A percentile compares a stretch with the other conserved stretches of the same genome.
phyloP scores from a whole-genome alignment of 2,888 invertebrate species.

The Sympetrum striolatum region DNA sequence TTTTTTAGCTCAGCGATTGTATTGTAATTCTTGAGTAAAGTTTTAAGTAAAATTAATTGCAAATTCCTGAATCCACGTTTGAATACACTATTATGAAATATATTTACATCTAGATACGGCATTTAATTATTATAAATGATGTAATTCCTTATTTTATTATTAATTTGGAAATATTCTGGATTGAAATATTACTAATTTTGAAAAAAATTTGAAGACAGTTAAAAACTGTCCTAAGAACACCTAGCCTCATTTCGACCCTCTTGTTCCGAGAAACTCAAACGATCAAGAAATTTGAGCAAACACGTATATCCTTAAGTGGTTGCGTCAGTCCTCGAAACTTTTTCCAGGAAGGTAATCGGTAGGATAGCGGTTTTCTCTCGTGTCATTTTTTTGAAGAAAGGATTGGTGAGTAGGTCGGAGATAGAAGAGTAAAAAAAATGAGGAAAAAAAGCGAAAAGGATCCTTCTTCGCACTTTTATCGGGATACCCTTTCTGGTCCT shows the following conservation, averaged over 20 bases:
- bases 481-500: background rate
- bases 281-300: background rate
- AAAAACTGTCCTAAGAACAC: background rate
- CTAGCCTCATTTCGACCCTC: too few species aligned
- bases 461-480: conserved; percentile 23
- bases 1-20: too few species aligned
- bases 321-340: background rate
- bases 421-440: background rate
- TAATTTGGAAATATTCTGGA: too few species aligned
- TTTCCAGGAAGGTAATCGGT: background rate
- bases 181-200: too few species aligned
- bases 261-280: too few species aligned
- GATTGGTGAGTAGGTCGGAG: background rate
- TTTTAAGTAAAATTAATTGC: too few species aligned
- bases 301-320: background rate
- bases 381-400: background rate
- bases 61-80: too few species aligned
- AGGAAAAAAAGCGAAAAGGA: background rate
- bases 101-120: too few species aligned
- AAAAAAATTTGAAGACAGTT: background rate
- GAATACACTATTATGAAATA: too few species aligned
- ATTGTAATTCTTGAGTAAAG: too few species aligned
- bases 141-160: too few species aligned
- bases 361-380: background rate
- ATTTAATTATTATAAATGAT: too few species aligned